Conservation (phyloP, 2,113 vertebrate genomes). For the Cephalopholis sonnerati region DNA sequence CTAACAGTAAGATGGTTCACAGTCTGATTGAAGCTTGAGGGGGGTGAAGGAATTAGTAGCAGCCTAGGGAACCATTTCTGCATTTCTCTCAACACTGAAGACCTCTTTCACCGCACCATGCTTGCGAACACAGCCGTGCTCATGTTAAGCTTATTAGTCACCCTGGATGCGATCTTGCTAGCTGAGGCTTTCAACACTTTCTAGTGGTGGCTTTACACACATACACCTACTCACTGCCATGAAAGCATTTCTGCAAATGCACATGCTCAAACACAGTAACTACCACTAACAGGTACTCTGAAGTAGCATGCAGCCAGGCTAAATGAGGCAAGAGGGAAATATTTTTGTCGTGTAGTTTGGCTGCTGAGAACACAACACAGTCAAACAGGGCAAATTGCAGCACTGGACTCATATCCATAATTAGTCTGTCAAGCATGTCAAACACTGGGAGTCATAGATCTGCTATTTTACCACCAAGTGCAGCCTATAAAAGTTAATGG, state of each 20-base stretch:
- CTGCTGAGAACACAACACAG: slow-evolving; percentile 65
- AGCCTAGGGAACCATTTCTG: slow-evolving; percentile 82
- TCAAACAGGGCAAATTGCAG: slow-evolving; percentile 78
- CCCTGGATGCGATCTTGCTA: slow-evolving; percentile 88
- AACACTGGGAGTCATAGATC: slow-evolving; percentile 59
- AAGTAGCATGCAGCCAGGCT: slow-evolving; percentile 65
- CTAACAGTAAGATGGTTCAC: slow-evolving; percentile 78
- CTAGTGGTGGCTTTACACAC: slow-evolving; percentile 85
- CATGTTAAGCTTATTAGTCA: slow-evolving; percentile 88
- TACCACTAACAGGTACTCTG: slow-evolving; percentile 76
- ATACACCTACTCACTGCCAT: slow-evolving; percentile 86
- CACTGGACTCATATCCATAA: slow-evolving; percentile 73
- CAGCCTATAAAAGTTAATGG: slow-evolving; percentile 56
- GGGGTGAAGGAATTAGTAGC: slow-evolving; percentile 82
- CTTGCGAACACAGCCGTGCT: slow-evolving; percentile 83
- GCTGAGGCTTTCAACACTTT: slow-evolving; percentile 87
- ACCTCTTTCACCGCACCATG: slow-evolving; percentile 78
- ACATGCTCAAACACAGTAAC: slow-evolving; percentile 75
- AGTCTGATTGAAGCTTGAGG: slow-evolving; percentile 81
- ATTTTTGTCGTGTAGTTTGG: slow-evolving; percentile 71
- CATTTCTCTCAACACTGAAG: slow-evolving; percentile 79
- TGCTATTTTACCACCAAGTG: slow-evolving; percentile 63
- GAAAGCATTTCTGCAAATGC: slow-evolving; percentile 80
- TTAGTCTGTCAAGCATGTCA: slow-evolving; percentile 76
- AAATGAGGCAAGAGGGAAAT: slow-evolving; percentile 72